Conservation (phyloP, 2,113 vertebrate genomes). For the Cercopithecus mona region DNA sequence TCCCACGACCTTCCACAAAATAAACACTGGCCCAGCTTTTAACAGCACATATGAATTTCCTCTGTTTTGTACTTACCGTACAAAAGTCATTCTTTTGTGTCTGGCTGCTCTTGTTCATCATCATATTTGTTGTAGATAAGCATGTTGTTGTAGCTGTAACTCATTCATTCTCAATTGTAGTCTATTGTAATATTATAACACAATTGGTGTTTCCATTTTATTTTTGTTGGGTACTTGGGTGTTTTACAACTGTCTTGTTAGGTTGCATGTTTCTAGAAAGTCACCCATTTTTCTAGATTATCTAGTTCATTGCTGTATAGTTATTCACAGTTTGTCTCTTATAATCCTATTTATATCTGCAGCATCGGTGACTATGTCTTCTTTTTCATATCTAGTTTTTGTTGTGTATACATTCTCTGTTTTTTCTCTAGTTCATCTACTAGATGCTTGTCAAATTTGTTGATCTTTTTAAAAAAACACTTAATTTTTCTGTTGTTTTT, state of each 20-base stretch:
- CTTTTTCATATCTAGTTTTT: background rate
- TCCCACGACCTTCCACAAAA: background rate
- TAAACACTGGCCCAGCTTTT: background rate
- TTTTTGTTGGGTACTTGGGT: background rate
- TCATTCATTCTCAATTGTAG: background rate
- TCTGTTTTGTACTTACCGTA: background rate
- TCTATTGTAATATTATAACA: background rate
- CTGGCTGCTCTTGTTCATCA: background rate
- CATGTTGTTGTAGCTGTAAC: background rate
- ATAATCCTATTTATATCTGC: background rate
- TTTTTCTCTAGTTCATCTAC: background rate
- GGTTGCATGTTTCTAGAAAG: background rate
- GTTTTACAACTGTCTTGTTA: background rate
- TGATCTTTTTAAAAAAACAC: background rate
- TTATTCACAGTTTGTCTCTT: background rate
- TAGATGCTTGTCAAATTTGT: background rate
- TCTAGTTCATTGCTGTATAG: background rate
- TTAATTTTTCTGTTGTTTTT: background rate
- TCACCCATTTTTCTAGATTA: background rate
- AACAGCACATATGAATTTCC: background rate
- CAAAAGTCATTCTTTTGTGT: background rate
- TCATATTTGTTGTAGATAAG: background rate
- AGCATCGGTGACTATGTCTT: background rate
- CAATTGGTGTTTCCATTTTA: background rate
- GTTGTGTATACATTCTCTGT: background rate